Conservation (phyloP, 35 echinoderm and acorn worm species). For the Heliocidaris erythrogramma region DNA sequence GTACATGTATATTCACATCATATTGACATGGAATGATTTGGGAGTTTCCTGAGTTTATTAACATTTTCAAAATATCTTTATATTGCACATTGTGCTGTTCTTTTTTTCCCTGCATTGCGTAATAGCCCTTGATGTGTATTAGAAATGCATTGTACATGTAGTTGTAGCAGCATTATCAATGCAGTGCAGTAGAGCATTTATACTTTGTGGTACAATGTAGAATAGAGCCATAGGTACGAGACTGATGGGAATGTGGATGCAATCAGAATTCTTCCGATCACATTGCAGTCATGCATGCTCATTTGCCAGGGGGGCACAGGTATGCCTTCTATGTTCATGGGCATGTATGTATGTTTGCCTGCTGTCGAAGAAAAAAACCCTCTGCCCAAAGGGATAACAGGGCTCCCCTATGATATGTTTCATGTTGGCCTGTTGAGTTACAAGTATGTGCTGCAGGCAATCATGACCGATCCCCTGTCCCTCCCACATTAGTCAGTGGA, state of each 20-base stretch:
- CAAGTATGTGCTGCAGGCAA: background rate
- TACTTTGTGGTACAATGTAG: background rate
- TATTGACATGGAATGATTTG: too few species aligned
- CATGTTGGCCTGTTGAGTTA: background rate
- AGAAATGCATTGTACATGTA: too few species aligned
- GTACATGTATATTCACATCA: too few species aligned
- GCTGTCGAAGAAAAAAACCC: background rate
- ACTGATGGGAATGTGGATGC: background rate
- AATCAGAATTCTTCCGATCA: conserved; percentile 4
- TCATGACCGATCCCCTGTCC: background rate
- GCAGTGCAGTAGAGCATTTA: too few species aligned
- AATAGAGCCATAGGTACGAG: background rate
- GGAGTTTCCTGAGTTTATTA: too few species aligned
- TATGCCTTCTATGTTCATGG: background rate
- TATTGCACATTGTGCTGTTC: too few species aligned
- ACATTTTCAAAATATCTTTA: too few species aligned
- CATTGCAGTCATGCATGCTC: conserved; percentile 15
- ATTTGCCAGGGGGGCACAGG: background rate
- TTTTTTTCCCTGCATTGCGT: too few species aligned
- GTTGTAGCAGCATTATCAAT: too few species aligned
- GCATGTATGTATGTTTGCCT: background rate
- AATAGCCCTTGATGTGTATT: too few species aligned
- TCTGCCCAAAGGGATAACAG: background rate
- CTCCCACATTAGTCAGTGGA: background rate
- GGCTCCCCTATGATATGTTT: background rate